Evolutionary conservation across 2,113 vertebrate genomes (phyloP).

Genomic region (Tapirus terrestris): DNA sequence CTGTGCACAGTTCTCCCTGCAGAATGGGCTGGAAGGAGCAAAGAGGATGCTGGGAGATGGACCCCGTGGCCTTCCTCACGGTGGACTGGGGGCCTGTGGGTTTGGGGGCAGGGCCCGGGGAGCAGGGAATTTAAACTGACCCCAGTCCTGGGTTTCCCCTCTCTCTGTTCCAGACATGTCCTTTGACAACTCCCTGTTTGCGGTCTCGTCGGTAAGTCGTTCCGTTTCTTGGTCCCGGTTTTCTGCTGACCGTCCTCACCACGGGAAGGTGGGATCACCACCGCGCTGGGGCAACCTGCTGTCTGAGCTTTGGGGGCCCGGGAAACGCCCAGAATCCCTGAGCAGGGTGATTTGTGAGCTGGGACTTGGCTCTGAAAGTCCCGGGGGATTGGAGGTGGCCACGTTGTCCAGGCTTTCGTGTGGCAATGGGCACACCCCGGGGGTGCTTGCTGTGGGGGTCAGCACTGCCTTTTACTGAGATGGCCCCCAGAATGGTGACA

Average conservation of each 20-base stretch:
- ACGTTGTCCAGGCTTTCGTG: not conserved
- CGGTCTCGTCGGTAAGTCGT: slow-evolving; percentile 71
- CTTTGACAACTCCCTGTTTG: slow-evolving; percentile 77
- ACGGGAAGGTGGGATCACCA: not conserved
- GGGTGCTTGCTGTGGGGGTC: not conserved
- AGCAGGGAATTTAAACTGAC: not conserved
- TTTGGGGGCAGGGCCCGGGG: not conserved
- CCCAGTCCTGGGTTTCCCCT: not conserved
- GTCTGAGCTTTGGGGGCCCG: not conserved
- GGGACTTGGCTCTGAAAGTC: not conserved
- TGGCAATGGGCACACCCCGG: not conserved
- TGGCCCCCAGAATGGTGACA: not conserved
- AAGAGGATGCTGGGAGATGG: not conserved
- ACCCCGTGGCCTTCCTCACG: fast-evolving
- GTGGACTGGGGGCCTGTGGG: not conserved
- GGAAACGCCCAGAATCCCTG: not conserved
- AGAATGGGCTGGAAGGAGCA: not conserved
- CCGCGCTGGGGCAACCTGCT: not conserved
- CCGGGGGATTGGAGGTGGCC: not conserved
- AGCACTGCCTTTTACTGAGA: not conserved
- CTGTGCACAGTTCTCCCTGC: not conserved
- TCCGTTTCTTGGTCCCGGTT: not conserved
- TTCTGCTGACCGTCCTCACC: not conserved
- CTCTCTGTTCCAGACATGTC: slow-evolving; percentile 75
- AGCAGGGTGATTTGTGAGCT: not conserved